These are phyloP conservation scores for Acrocephalus scirpaceus DNA, from an alignment of 2,797 vertebrate species.

Conservation along the genomic window DNA sequence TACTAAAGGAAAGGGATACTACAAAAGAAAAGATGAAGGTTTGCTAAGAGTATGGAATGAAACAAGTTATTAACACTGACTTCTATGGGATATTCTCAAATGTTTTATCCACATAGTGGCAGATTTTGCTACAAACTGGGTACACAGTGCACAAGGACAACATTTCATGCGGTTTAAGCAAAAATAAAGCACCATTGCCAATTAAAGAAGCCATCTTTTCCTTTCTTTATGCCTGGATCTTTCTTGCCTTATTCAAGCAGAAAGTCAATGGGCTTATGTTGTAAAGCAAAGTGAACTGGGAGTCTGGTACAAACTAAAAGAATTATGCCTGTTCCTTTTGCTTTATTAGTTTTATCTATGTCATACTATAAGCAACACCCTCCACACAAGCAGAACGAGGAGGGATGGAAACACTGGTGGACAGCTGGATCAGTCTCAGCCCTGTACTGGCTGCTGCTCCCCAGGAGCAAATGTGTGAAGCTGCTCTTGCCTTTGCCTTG, in stretches of 20 bases:
- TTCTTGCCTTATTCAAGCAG: neutral
- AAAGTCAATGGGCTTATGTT: neutral
- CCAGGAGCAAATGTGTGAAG: neutral
- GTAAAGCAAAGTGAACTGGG: neutral
- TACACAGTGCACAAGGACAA: neutral
- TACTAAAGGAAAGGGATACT: neutral
- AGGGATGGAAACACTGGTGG: neutral
- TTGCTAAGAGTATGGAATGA: neutral
- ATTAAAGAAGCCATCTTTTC: neutral
- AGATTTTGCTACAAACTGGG: neutral
- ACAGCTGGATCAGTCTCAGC: accelerated
- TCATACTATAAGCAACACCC: neutral
- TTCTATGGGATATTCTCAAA: neutral
- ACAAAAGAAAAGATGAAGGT: neutral
- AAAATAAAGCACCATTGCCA: neutral
- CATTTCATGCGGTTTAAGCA: neutral
- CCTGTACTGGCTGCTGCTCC: neutral
- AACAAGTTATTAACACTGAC: neutral
- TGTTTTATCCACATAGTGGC: neutral
- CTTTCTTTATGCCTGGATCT: neutral
- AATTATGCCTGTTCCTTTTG: neutral
- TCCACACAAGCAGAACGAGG: accelerated
- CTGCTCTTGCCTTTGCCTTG: neutral
- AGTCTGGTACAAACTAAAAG: neutral
- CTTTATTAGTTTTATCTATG: neutral